Base-by-base conservation (phyloP, 2,888 invertebrate genomes). In the Bruchidius siliquastri region DNA sequence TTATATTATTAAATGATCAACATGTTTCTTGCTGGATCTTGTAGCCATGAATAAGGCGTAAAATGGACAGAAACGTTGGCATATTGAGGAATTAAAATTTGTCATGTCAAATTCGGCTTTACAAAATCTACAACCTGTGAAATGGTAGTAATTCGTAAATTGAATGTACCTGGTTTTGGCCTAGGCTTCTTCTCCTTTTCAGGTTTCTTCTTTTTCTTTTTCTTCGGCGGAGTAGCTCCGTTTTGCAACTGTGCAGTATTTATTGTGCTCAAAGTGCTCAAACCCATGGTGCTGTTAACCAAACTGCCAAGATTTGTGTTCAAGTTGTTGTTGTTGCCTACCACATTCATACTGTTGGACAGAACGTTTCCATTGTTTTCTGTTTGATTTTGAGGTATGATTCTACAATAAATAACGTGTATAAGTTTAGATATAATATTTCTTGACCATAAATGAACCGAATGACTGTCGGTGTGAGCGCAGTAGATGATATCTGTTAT, bases 141-240 rank as follows among this genome's bases (percentile, higher is more conserved):
- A n/a, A n/a, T n/a, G n/a, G n/a, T n/a, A n/a, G 68, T 67, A 67
- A 8, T 26, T 26, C 8, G 26, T 4, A 26, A 49, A 13, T 49
- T 1, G 49, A 49, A 13, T 49, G 8, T 77, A 80, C 95, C 95
- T 0, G 95, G 95, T 81, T 94, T 94, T 0, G 94, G 94, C 71
- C 94, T 87, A n/a, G 92, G 93, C 81, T 95, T 95, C 85, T 94
- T 94, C 84, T 94, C 94, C 83, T 93, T 92, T 21, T 89, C 89
- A 0, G 89, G 89, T 87, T 93, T 94, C 88, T 93, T 93, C 86
- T 93, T 93, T 84, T 93, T 93, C 88, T 94, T 95, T 86, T 93
- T 94, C 83, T 94, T 94, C 8, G 76, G 21, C 21, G 73, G 67
- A 18, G 70, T 8, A 72, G 66, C 70, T 26, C 83, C 83, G 20